Base-by-base conservation (phyloP, 2,797 vertebrate genomes). In the Echeneis naucrates region DNA sequence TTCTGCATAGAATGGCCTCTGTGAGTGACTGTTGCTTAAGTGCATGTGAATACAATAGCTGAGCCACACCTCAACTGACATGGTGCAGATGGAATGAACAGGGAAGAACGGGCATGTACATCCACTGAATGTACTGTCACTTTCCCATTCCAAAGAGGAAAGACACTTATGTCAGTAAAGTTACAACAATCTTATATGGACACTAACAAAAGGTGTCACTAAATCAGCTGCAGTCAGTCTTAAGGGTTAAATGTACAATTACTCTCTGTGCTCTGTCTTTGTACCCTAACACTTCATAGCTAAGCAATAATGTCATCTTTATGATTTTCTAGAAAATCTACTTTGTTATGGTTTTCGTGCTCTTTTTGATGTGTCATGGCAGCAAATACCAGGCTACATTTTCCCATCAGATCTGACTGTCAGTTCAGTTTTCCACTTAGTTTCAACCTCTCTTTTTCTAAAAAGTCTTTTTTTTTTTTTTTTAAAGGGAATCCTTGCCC, bases 401-500 rank as follows among this genome's bases (percentile, higher is more conserved):
- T 10, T 45, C 42, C 23, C 56, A 8, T 45, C 44, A 45, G 44
- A 11, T 45, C 19, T 45, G 19, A 21, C 10, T n/a, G 45, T 23
- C 21, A 47, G 45, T 10, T 47, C 45, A 52, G 13, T 16, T 4
- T 14, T 30, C 40, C 38, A 27, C 42, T 60, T 61, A 35, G 16
- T 24, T 48, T 42, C 11, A 33, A 1, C 33, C 17, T 59, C 48
- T 21, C 19, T n/a, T 26, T n/a, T n/a, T n/a, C n/a, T n/a, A n/a
- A n/a, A n/a, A n/a, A n/a, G n/a, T 47, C 40, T 21, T 35, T 35
- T 50, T 47, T 21, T n/a, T n/a, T n/a, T n/a, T 10, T 23, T 11
- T 11, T 1, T 21, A 13, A 60, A 23, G 17, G 2, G 33, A 64
- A 17, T 44, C 1, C 0, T 0, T 45, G 5, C 9, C 8, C 30